Conservation (phyloP, 2,113 vertebrate species). For the Phocoena phocoena region DNA sequence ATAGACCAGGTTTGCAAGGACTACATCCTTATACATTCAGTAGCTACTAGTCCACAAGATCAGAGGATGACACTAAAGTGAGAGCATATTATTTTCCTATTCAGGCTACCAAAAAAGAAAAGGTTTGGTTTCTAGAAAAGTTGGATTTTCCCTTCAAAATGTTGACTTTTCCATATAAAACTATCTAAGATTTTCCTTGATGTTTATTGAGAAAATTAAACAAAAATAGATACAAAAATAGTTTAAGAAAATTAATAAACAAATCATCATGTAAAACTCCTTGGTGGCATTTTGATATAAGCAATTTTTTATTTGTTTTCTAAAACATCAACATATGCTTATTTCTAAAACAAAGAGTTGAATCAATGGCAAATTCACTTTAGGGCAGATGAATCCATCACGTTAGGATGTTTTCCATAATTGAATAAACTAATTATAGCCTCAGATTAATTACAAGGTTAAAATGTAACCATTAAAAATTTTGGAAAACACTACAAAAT, state of each 20-base stretch:
- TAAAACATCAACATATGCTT: background rate
- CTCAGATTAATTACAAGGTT: background rate
- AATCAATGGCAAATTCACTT: background rate
- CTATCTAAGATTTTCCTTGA: background rate
- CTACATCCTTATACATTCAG: accelerated
- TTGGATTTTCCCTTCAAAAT: background rate
- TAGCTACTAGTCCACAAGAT: background rate
- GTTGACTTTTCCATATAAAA: background rate
- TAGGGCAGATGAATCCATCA: background rate
- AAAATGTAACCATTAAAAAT: background rate
- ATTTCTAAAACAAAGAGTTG: background rate
- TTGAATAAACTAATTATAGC: background rate
- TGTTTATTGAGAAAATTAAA: background rate
- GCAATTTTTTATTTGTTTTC: background rate
- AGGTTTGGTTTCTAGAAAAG: background rate
- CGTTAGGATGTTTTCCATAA: background rate
- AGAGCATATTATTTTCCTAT: background rate
- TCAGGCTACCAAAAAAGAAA: background rate
- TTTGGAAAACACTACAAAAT: background rate
- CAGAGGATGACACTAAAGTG: background rate
- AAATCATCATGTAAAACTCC: background rate
- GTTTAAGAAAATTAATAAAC: background rate
- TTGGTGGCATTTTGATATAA: background rate
- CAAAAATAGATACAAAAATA: background rate
- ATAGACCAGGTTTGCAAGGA: background rate